Base-by-base conservation (phyloP, 2,888 invertebrate species). In the Pyrgus malvae region DNA sequence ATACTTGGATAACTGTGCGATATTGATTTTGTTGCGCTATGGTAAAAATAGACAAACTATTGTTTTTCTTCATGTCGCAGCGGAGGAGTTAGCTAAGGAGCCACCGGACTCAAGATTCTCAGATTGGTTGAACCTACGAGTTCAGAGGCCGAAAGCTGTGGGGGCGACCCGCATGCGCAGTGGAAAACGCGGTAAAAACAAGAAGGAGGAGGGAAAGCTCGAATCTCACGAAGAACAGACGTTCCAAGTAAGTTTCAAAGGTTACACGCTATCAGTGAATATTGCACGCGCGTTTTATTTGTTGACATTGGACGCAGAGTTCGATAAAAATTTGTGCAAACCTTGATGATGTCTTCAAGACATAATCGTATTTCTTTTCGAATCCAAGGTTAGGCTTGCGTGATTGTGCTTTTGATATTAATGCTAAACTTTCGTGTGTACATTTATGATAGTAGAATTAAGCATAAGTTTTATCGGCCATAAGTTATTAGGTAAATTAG, bases 21-120 rank as follows among this genome's bases (percentile, higher is more conserved):
- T 35, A 35, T 37, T 17, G 17, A 38, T 11, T 19, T 38, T 38
- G 7, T 38, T 12, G n/a, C 1, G 3, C 9, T 16, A 9, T 3
- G 11, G 17, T n/a, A n/a, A 11, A n/a, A 38, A n/a, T 17, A 19
- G n/a, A 8, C 5, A 9, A 17, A 12, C 5, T 17, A 6, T 45
- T 53, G 17, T 44, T 54, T 62, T 51, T 56, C 14, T 27, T 1
- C n/a, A 48, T n/a, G 33, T 42, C 70, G 29, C 72, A 92, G 92
- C 91, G 56, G 86, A 78, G 58, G 84, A 91, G 53, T 72, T 92
- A 58, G 81, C 84, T 3, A 77, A 83, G 57, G 89, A 90, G 61
- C 90, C 90, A 1, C 90, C 90, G 3, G 68, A 65, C 17, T 83
- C 84, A 27, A 80, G 91, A 60, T 90, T 89, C 67, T 70, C 83